Conservation (phyloP, 2,888 invertebrate genomes). For the Apodemia mormo region DNA sequence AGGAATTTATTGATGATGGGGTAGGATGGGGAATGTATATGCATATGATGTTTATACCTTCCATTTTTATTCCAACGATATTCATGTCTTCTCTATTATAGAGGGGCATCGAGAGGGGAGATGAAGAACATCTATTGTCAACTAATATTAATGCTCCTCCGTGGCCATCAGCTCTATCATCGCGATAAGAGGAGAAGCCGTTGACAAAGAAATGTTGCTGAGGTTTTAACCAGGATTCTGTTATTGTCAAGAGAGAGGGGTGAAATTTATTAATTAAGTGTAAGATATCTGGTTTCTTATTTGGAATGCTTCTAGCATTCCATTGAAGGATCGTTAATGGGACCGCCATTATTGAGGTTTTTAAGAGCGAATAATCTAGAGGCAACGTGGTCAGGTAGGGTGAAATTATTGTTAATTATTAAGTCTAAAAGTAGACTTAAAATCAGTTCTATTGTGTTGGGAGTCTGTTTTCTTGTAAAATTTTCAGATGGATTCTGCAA, state of each 20-base stretch:
- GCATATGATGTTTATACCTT: neutral
- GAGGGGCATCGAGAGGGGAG: neutral
- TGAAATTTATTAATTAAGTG: neutral
- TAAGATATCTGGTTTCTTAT: neutral
- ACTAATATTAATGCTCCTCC: neutral
- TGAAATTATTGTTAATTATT: too few species aligned
- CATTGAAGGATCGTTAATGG: neutral
- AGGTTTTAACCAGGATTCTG: neutral
- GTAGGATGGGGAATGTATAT: conserved; percentile 1
- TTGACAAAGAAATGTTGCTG: neutral
- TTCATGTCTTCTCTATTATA: neutral
- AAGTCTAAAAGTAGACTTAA: too few species aligned
- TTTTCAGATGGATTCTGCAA: too few species aligned
- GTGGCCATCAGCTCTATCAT: neutral
- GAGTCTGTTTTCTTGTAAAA: too few species aligned
- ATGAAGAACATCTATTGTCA: neutral
- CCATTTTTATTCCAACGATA: neutral
- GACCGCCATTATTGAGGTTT: too few species aligned
- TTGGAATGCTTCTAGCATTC: conserved; percentile 3
- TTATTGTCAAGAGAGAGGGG: neutral
- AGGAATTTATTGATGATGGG: neutral
- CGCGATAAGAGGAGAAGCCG: neutral
- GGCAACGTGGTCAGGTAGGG: too few species aligned
- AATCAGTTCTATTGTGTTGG: too few species aligned
- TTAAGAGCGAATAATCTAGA: too few species aligned